Evolutionary conservation across 2,888 invertebrate genomes (phyloP), one percentile per base, ranked within the genome.

Genomic region (Hemaris fuciformis): DNA sequence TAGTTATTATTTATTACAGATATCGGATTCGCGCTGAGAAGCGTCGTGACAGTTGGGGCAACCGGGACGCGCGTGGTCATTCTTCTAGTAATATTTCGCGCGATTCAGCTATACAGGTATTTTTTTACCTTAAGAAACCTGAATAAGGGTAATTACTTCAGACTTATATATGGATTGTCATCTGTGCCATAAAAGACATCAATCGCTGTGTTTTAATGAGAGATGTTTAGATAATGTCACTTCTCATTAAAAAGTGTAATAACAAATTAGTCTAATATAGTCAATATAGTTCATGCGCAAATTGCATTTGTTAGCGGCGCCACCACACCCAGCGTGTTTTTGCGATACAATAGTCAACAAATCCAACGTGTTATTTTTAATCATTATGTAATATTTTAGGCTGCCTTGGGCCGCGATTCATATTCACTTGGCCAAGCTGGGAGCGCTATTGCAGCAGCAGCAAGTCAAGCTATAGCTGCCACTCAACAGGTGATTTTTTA

Each of bases 381-480:
- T n/a, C n/a, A 2, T 31, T 25, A 1, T 59, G 22, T 53, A 59
- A 59, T 38, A 53, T 70, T 68, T 0, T 73, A 91, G 92, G 90
- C 91, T 42, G 85, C 93, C 2, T 76, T 93, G 66, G 88, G 93
- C 0, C 89, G 93, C 18, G 92, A 91, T 1, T 93, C 95, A 34
- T 97, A 96, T 75, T 94, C 94, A 73, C 89, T 98, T 58, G 96
- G 97, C 13, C 97, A 97, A 72, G 97, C 97, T 0, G 97, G 97
- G 10, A 93, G 96, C 75, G 97, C 98, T 0, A 97, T 99, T 62
- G 98, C 97, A 0, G 98, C 97, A 0, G 98, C 99, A 0, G 99
- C 98, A 0, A 98, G 98, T 22, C 98, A 99, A 83, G 99, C 99
- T 0, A 98, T 99, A 65, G 98, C 97, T 4, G 98, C 98, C 0